Conservation (phyloP, 2,113 vertebrate genomes). For the Coturnix japonica region DNA sequence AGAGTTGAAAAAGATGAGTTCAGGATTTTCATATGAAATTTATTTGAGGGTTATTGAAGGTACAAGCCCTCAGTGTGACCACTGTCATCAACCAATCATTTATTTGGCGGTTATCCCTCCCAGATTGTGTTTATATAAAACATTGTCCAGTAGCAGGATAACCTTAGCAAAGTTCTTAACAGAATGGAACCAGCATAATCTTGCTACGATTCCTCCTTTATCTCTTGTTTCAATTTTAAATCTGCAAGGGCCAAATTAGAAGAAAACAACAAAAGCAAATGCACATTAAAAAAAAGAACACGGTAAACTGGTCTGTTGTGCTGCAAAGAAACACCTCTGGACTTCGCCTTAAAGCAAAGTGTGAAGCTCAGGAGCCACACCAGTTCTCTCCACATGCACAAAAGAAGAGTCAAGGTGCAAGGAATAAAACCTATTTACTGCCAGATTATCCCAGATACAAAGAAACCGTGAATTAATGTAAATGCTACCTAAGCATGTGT, state of each 20-base stretch:
- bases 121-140: background rate
- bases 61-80: background rate
- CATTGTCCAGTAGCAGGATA: background rate
- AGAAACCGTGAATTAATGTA: background rate
- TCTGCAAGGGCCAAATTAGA: background rate
- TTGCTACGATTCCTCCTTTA: background rate
- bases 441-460: background rate
- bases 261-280: background rate
- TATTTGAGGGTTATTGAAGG: background rate
- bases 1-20: background rate
- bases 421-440: background rate
- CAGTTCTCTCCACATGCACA: constrained; percentile 21
- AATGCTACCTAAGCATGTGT: background rate
- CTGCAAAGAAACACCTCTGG: background rate
- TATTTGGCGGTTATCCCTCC: background rate
- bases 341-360: background rate
- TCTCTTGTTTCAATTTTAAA: background rate
- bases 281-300: background rate
- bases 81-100: background rate
- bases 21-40: background rate
- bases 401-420: background rate
- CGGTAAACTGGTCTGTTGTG: background rate
- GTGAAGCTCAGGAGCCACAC: background rate
- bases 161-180: background rate
- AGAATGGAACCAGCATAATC: background rate